phyloP scores from a whole-genome alignment of 2,113 vertebrate genomes.

The Saguinus imperator region DNA sequence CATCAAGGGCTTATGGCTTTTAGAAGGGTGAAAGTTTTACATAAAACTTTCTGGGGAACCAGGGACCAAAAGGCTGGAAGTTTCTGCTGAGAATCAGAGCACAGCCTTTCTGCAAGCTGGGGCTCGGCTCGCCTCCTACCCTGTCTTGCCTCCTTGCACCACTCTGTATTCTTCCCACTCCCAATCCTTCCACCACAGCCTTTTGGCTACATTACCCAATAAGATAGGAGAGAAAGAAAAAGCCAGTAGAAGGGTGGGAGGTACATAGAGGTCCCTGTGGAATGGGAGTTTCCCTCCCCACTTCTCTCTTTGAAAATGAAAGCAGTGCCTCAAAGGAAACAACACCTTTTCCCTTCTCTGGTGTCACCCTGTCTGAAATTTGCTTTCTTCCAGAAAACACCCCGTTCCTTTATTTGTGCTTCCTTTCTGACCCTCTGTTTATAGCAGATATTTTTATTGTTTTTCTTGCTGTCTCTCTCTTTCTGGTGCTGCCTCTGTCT shows the following conservation, averaged over 20 bases:
- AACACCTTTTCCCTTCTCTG: not conserved
- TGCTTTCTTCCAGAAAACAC: not conserved
- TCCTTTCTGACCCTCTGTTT: not conserved
- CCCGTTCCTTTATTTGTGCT: not conserved
- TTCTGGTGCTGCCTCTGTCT: not conserved
- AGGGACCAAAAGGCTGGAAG: not conserved
- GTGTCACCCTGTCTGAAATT: not conserved
- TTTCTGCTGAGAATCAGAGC: not conserved
- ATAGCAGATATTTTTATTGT: slow-evolving; percentile 16
- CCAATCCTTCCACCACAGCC: not conserved
- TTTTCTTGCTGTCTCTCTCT: not conserved
- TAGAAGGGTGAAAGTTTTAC: not conserved
- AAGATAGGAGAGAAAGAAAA: not conserved
- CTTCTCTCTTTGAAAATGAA: not conserved
- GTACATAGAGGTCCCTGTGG: too few relatives aligned
- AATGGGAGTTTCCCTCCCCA: not conserved
- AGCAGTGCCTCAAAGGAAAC: not conserved
- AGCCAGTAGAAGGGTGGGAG: not conserved
- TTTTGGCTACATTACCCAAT: not conserved
- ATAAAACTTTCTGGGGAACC: not conserved
- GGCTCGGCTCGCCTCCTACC: not conserved
- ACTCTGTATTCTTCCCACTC: not conserved
- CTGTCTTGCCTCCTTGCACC: not conserved
- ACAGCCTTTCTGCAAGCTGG: not conserved
- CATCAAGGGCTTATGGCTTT: not conserved